phyloP scores from a whole-genome alignment of 2,888 invertebrate species.

The Watsonalla binaria region DNA sequence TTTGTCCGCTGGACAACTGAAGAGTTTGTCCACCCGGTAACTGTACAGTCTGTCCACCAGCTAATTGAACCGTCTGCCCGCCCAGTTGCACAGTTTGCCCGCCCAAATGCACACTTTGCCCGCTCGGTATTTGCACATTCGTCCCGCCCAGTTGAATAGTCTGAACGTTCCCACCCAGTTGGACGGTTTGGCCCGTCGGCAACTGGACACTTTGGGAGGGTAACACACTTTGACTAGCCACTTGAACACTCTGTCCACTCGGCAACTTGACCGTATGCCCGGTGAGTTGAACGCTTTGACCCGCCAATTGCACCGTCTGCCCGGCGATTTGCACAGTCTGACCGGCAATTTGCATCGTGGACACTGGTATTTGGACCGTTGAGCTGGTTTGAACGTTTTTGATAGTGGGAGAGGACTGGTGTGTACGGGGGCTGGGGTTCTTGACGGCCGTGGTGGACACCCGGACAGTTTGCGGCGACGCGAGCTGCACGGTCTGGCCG shows the following conservation, averaged over 20 bases:
- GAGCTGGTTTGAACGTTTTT: constrained; percentile 36
- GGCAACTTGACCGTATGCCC: constrained; percentile 71
- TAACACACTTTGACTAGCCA: constrained; percentile 52
- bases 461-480: constrained; percentile 48
- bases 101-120: constrained; percentile 29
- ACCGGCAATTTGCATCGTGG: constrained; percentile 55
- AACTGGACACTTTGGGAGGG: constrained; percentile 53
- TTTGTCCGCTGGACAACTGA: constrained; percentile 57
- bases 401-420: constrained; percentile 32
- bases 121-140: constrained; percentile 37
- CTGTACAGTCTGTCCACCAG: constrained; percentile 59
- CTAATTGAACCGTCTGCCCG: constrained; percentile 29
- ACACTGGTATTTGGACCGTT: constrained; percentile 53
- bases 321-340: constrained; percentile 60
- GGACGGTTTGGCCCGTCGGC: constrained; percentile 57
- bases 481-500: constrained; percentile 64
- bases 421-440: constrained; percentile 36
- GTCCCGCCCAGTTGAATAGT: constrained; percentile 33
- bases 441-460: constrained; percentile 37
- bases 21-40: constrained; percentile 71
- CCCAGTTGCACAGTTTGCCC: constrained; percentile 44
- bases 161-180: constrained; percentile 48
- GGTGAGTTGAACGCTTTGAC: constrained; percentile 61
- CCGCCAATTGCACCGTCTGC: constrained; percentile 61
- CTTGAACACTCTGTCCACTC: constrained; percentile 62